Base-by-base conservation (phyloP, 2,113 vertebrate species). In the Canis aureus region DNA sequence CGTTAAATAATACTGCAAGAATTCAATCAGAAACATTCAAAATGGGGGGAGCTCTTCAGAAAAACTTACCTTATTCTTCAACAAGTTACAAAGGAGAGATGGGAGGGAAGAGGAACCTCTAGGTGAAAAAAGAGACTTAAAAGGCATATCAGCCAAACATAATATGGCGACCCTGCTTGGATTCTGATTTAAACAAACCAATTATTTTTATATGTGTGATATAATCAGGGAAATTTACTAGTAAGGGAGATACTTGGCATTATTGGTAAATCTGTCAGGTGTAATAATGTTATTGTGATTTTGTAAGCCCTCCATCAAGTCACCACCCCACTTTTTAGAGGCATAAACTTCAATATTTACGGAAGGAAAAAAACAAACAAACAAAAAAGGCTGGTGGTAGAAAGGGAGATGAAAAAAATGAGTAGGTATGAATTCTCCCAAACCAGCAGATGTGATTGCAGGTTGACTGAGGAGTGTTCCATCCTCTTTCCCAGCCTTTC, bases 281-380 rank as follows among this genome's bases (percentile, higher is more conserved):
- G 1, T 76, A 80, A 60, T 62, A 32, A 17, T 43, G 22, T 59
- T 67, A 22, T 27, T 62, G 51, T 71, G 78, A 76, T 86, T 90
- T 91, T 91, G 6, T 96, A 79, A 84, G 27, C 25, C 23, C 19
- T 76, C 73, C 38, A 27, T 29, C 66, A 67, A 29, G 29, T 15
- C 12, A 38, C 38, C 23, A 57, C 23, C 59, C 29, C 25, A 17
- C 27, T 22, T 76, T 71, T 23, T 53, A 91, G 43, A 71, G 53
- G 60, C 32, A 79, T 29, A 43, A 59, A 71, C 1, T 35, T 93
- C 84, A 92, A 55, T 86, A 91, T 67, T 97, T 94, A 71, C 12
- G 55, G 49, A 49, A 97, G 79, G 91, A 7, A n/a, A 51, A 1
- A 19, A 53, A n/a, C n/a, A 43, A 5, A n/a, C 35, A 1, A 19